Evolutionary conservation across 1,140 invertebrate genomes (phyloP).

Genomic region (Tigriopus japonicus): DNA sequence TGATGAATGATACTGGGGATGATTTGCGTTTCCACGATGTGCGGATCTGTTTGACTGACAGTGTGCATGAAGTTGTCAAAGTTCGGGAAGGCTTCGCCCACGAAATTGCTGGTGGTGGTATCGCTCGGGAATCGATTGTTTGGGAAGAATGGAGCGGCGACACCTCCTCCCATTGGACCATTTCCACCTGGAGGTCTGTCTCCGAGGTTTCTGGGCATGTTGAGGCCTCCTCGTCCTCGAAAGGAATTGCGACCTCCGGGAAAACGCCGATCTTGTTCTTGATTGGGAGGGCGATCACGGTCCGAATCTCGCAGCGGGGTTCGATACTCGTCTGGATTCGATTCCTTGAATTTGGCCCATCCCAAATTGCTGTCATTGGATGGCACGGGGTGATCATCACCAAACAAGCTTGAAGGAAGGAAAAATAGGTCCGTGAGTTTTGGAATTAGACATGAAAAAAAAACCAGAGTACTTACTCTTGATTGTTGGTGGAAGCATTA

Average conservation of each 20-base stretch:
- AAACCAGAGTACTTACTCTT: too few relatives aligned
- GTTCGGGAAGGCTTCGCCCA: neutral
- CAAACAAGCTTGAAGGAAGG: too few relatives aligned
- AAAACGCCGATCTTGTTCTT: neutral
- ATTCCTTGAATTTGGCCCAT: constrained; percentile 10
- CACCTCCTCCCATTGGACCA: neutral
- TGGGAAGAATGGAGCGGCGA: neutral
- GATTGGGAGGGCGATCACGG: neutral
- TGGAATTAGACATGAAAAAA: too few relatives aligned
- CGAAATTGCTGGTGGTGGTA: neutral
- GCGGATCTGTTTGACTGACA: neutral
- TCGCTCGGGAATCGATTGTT: neutral
- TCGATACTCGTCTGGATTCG: constrained; percentile 2
- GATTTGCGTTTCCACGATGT: neutral
- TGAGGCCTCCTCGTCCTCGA: neutral
- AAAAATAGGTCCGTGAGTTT: too few relatives aligned
- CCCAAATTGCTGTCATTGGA: neutral
- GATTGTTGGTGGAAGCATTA: too few relatives aligned
- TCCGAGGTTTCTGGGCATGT: neutral
- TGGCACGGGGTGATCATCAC: too few relatives aligned
- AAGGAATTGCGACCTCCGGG: neutral
- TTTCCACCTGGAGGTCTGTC: neutral
- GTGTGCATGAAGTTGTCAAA: neutral
- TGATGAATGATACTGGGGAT: constrained; percentile 3
- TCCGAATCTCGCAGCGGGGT: neutral